These are phyloP conservation scores for Crambe crambe DNA, from an alignment of 37 sponge, comb jelly and placozoan species.

Conservation along the genomic window DNA sequence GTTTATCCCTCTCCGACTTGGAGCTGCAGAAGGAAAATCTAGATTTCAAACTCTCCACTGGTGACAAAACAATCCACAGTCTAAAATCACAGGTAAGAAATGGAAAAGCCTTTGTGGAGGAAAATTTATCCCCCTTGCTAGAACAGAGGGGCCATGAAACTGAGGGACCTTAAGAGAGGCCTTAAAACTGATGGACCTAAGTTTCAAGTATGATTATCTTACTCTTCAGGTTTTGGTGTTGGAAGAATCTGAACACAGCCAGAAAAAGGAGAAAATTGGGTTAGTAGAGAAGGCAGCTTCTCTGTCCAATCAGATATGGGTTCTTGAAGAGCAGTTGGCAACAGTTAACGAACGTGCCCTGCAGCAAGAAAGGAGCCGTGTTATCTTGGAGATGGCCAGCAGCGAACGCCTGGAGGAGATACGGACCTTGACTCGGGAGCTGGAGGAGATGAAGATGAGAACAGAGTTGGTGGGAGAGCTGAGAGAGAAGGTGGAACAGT, in stretches of 20 bases:
- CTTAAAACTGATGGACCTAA: no score
- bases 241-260: background rate
- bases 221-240: conserved; percentile 12
- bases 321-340: conserved; percentile 10
- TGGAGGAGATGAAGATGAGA: conserved; percentile 24
- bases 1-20: conserved; percentile 10
- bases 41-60: conserved; percentile 2
- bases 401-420: conserved; percentile 24
- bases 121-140: background rate
- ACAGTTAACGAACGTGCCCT: background rate
- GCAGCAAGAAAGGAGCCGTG: background rate
- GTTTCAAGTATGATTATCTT: no score
- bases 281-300: background rate
- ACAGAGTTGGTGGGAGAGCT: conserved; percentile 25
- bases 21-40: conserved; percentile 20
- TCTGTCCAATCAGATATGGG: background rate
- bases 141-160: no score
- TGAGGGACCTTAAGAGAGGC: no score
- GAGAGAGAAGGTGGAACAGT: conserved; percentile 12
- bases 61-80: conserved; percentile 28
- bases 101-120: no score
- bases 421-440: conserved; percentile 1
- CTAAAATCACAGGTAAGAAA: conserved; percentile 37
- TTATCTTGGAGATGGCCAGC: background rate
- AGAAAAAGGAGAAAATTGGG: background rate